Base-by-base conservation (phyloP, 2,797 vertebrate genomes). In the Gambusia yucatana region DNA sequence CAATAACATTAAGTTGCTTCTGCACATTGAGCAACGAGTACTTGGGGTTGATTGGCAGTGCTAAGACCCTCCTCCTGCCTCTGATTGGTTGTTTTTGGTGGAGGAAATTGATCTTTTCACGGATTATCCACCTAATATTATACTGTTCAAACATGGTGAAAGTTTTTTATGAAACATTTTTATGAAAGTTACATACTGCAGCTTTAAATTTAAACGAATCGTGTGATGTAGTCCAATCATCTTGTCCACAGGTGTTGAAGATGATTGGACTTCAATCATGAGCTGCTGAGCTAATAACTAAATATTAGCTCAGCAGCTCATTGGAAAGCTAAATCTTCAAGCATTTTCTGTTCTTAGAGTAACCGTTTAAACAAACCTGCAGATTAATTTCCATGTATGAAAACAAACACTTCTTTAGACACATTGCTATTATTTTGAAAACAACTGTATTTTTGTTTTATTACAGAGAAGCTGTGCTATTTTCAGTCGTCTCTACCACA, bases 341-440 rank as follows among this genome's bases (percentile, higher is more conserved):
- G 9, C 41, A 69, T 69, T 25, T 14, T 14, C 39, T 25, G 20
- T n/a, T 69, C 39, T 43, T 14, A 65, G 33, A 39, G 17, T 10
- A 43, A 11, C 5, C 6, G 39, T 25, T 11, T 14, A 43, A 43
- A n/a, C 11, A 43, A 69, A 43, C 10, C 10, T 69, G 22, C 17
- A 65, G 39, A n/a, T 20, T 16, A 2, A 63, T 36, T 63, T 63
- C 17, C 13, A 17, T 67, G 22, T 41, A 14, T 13, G 22, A 43
- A n/a, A 13, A 69, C 25, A 25, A 13, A n/a, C 39, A 69, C 39
- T 44, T 39, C 59, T 43, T 69, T 6, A 43, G 20, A n/a, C 65
- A n/a, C 36, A 25, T 39, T 67, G 67, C 67, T 46, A 44, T 71
- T 71, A 71, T 28, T 71, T 71, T 71, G 13, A 43, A 69, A 69